Conservation (phyloP, 2,888 invertebrate species). For the Pecten maximus region DNA sequence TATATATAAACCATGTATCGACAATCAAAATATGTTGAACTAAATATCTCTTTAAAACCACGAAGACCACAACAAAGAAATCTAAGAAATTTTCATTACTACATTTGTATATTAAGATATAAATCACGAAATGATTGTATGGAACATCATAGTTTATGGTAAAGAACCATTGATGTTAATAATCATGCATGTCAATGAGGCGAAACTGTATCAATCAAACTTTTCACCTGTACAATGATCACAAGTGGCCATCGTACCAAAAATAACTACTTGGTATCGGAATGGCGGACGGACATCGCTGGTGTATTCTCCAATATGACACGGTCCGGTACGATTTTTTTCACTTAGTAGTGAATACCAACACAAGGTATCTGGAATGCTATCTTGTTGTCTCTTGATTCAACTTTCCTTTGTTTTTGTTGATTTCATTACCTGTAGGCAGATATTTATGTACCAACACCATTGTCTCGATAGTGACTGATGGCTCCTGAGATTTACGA, state of each 20-base stretch:
- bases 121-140: too few relatives aligned
- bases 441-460: conserved; percentile 24
- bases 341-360: not conserved
- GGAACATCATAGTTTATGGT: too few relatives aligned
- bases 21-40: too few relatives aligned
- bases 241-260: not conserved
- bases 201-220: too few relatives aligned
- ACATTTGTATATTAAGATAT: too few relatives aligned
- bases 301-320: not conserved
- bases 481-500: not conserved
- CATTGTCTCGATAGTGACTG: not conserved
- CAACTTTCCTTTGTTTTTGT: conserved; percentile 32
- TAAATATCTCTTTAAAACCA: too few relatives aligned
- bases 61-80: too few relatives aligned
- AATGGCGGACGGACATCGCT: not conserved
- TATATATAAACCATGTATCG: too few relatives aligned
- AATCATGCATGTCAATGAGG: too few relatives aligned
- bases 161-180: too few relatives aligned
- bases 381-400: not conserved
- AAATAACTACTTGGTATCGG: not conserved
- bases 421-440: not conserved
- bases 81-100: too few relatives aligned
- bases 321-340: not conserved
- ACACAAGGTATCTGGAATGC: not conserved
- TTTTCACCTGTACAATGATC: too few relatives aligned